Evolutionary conservation across 1,140 invertebrate species (phyloP).

Genomic region (Cyclargus thomasi): DNA sequence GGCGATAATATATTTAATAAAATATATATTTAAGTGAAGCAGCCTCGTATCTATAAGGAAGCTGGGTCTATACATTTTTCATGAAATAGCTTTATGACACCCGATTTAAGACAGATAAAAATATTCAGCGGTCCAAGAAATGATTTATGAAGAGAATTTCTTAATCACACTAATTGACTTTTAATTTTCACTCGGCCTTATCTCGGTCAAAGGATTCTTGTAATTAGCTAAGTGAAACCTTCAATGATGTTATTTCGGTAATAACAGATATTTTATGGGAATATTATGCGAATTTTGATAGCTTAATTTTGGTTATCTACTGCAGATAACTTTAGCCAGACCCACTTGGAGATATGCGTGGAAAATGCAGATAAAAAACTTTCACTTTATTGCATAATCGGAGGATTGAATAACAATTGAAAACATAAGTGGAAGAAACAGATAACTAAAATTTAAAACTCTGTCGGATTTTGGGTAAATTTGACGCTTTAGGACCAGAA

Average conservation of each 20-base stretch:
- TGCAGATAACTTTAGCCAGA: too few relatives aligned
- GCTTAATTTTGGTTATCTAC: neutral
- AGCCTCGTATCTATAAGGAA: neutral
- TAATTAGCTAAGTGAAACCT: conserved; percentile 3
- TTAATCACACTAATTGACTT: neutral
- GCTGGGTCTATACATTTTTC: neutral
- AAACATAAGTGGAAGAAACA: too few relatives aligned
- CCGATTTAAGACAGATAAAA: neutral
- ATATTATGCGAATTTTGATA: neutral
- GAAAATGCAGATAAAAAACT: too few relatives aligned
- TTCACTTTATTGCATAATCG: too few relatives aligned
- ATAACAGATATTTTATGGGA: neutral
- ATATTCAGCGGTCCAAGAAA: conserved; percentile 5
- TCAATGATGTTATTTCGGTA: neutral
- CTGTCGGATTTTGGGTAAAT: too few relatives aligned
- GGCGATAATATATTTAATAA: too few relatives aligned
- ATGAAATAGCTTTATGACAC: neutral
- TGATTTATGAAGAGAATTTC: neutral
- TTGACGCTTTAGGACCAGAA: too few relatives aligned
- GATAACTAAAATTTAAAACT: too few relatives aligned
- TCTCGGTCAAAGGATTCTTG: neutral
- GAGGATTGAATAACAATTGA: too few relatives aligned
- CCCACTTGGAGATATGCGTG: too few relatives aligned
- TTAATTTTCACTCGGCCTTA: conserved; percentile 28
- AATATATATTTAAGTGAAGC: too few relatives aligned